Evolutionary conservation across 2,113 vertebrate species (phyloP), one percentile per base, ranked within the genome.

Genomic region (Neolamprologus modestus): DNA sequence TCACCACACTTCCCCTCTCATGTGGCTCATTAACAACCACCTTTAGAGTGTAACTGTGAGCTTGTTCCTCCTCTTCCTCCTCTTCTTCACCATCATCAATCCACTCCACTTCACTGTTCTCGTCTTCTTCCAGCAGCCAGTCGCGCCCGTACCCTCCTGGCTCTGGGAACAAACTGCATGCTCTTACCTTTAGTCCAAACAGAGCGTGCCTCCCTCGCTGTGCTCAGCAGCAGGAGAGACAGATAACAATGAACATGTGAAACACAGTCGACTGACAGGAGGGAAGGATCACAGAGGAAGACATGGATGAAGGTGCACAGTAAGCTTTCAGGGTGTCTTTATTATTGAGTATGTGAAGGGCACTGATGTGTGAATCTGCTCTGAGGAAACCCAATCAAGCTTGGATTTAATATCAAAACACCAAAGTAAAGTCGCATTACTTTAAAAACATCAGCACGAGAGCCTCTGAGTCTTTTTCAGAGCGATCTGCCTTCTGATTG

Each of bases 201-300:
- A 97, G 96, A 97, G 97, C 95, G 92, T 94, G 95, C 92, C 97
- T 96, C 95, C 91, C 97, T 95, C 96, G 97, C 98, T 98, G 97
- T 96, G 97, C 97, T 96, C 89, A 95, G 81, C 92, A 96, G 97
- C 95, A 97, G 97, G 97, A 98, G 96, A 98, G 96, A 98, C 97
- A 98, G 96, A 98, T 96, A 97, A 97, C 97, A 96, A 97, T 98
- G 97, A 98, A 98, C 96, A 97, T 96, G 97, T 97, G 97, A 97
- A 96, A 90, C n/a, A 88, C 55, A 90, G 88, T 80, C 86, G 87
- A 73, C 83, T 85, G 85, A 91, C 89, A 83, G 54, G 50, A 42
- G 10, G 37, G 35, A 52, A 4, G 26, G 53, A 47, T 8, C n/a
- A 45, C 4, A 17, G 14, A 73, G 66, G 71, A 61, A 31, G 59